phyloP scores from a whole-genome alignment of 1,140 invertebrate species.

The Heliothis subflexa region DNA sequence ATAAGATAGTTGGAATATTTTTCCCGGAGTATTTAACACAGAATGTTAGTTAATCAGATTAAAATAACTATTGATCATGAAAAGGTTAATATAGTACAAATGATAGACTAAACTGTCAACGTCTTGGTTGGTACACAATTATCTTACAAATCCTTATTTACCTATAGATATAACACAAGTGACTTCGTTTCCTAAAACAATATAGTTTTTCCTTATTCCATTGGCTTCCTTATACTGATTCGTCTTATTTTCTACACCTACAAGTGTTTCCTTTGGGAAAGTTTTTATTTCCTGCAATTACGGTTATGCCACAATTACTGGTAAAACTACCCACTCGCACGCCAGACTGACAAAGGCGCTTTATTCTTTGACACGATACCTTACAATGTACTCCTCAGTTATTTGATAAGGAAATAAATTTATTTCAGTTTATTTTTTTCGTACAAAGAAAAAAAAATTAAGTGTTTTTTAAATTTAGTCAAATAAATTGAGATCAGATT shows the following conservation, averaged over 20 bases:
- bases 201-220: slow-evolving; percentile 2
- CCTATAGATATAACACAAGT: not conserved
- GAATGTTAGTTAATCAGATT: too few relatives aligned
- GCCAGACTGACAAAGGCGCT: slow-evolving; percentile 15
- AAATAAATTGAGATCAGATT: too few relatives aligned
- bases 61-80: too few relatives aligned
- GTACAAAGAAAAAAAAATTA: too few relatives aligned
- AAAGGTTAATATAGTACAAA: too few relatives aligned
- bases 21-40: too few relatives aligned
- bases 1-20: too few relatives aligned
- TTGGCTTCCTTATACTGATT: slow-evolving; percentile 14
- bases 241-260: not conserved
- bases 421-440: too few relatives aligned
- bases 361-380: not conserved
- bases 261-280: slow-evolving; percentile 20
- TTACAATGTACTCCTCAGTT: too few relatives aligned
- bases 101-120: too few relatives aligned
- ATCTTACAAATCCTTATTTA: not conserved
- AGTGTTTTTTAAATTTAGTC: too few relatives aligned
- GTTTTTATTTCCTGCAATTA: slow-evolving; percentile 36
- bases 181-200: slow-evolving; percentile 4
- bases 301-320: slow-evolving; percentile 32
- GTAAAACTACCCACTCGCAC: slow-evolving; percentile 19
- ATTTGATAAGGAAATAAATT: too few relatives aligned
- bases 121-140: not conserved